Conservation (phyloP, 1,140 invertebrate species). For the Drosophila pseudoobscura region DNA sequence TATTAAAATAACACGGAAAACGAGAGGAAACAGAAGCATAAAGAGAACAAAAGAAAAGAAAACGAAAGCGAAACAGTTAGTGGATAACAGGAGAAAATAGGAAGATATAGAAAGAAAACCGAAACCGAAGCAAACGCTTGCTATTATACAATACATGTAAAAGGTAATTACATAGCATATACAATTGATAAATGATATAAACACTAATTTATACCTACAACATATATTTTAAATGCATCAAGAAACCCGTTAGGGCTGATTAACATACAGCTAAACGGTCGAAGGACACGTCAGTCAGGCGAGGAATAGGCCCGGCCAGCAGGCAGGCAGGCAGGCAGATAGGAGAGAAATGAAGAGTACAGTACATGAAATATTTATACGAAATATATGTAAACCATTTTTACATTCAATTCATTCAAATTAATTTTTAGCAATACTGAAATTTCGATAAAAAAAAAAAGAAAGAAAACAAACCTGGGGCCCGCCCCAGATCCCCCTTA, state of each 20-base stretch:
- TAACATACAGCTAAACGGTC: neutral
- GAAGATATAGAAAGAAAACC: conserved; percentile 16
- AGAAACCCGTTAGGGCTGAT: neutral
- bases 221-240: conserved; percentile 70
- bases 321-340: conserved; percentile 6
- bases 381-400: conserved; percentile 73
- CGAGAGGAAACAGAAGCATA: conserved; percentile 28
- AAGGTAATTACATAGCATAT: conserved; percentile 78
- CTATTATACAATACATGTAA: conserved; percentile 78
- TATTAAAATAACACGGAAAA: conserved; percentile 47
- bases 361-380: conserved; percentile 44
- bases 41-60: conserved; percentile 13
- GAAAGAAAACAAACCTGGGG: conserved; percentile 8
- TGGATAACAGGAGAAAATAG: no score
- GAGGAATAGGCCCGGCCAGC: neutral
- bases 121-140: conserved; percentile 59
- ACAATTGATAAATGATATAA: conserved; percentile 73
- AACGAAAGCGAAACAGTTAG: neutral
- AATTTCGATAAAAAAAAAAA: conserved; percentile 61
- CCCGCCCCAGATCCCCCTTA: conserved; percentile 6
- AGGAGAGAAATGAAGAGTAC: conserved; percentile 24
- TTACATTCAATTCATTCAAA: conserved; percentile 81
- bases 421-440: conserved; percentile 80
- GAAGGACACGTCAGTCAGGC: neutral
- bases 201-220: conserved; percentile 64